Evolutionary conservation across 2,113 vertebrate genomes (phyloP).

Genomic region (Malurus elegans): DNA sequence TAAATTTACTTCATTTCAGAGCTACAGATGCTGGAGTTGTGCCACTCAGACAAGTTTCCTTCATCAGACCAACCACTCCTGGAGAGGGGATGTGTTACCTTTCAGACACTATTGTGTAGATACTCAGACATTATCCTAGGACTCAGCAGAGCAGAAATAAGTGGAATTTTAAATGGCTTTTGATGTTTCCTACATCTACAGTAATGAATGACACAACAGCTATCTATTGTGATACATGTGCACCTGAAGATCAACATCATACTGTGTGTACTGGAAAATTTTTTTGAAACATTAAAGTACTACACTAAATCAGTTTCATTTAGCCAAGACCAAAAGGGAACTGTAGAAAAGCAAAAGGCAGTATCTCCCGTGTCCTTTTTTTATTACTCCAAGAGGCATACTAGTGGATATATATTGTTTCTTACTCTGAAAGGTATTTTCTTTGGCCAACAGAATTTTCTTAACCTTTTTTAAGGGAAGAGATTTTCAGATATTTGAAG

Average conservation of each 20-base stretch:
- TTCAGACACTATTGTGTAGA: background rate
- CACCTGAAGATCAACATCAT: background rate
- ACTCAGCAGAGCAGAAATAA: background rate
- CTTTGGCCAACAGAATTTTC: background rate
- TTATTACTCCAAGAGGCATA: background rate
- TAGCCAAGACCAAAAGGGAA: background rate
- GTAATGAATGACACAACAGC: background rate
- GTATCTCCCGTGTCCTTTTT: background rate
- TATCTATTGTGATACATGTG: background rate
- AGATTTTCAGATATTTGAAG: background rate
- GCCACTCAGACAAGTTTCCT: background rate
- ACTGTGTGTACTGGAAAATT: background rate
- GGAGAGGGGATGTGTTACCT: background rate
- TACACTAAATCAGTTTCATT: background rate
- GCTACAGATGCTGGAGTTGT: rapidly evolving
- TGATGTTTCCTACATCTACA: background rate
- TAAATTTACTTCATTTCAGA: background rate
- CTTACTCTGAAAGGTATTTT: background rate
- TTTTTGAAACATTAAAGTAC: background rate
- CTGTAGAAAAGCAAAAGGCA: background rate
- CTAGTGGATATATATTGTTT: background rate
- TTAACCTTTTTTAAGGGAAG: background rate
- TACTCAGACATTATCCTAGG: background rate
- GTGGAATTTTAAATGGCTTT: background rate
- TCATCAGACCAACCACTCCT: background rate